Conservation (phyloP, 2,888 invertebrate species). For the Acheta domesticus region DNA sequence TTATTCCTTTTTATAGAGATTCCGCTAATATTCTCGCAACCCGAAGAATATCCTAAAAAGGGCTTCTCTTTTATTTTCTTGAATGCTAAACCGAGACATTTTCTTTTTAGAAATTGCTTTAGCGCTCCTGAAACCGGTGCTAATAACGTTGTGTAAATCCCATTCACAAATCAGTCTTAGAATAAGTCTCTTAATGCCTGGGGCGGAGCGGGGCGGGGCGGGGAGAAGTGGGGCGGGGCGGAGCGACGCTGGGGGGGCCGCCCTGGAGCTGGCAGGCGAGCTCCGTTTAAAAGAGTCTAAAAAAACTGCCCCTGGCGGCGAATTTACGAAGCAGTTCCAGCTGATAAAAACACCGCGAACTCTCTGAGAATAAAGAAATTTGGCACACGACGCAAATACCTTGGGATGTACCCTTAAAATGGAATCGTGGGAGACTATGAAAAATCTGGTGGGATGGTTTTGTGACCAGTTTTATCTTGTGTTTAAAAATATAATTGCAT, state of each 20-base stretch:
- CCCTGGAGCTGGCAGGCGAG: too few relatives aligned
- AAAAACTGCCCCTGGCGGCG: not conserved
- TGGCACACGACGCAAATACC: not conserved
- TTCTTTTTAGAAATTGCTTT: slow-evolving; percentile 9
- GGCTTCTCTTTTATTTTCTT: not conserved
- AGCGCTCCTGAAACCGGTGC: slow-evolving; percentile 18
- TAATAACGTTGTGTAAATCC: slow-evolving; percentile 28
- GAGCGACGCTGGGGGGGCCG: too few relatives aligned
- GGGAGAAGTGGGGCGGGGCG: too few relatives aligned
- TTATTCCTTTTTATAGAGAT: not conserved
- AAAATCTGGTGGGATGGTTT: too few relatives aligned
- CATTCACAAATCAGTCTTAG: slow-evolving; percentile 35
- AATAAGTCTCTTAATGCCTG: slow-evolving; percentile 30
- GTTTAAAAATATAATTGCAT: too few relatives aligned
- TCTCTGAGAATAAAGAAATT: not conserved
- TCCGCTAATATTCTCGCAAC: not conserved
- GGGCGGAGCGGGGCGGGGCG: not conserved
- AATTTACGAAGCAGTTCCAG: not conserved
- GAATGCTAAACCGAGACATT: not conserved
- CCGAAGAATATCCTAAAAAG: not conserved
- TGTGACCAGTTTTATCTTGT: too few relatives aligned
- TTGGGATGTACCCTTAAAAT: too few relatives aligned
- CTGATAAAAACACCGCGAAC: not conserved
- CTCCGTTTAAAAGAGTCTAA: not conserved
- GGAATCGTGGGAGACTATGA: too few relatives aligned